Percentiles rank a stretch among this genome's conserved stretches.
These are phyloP conservation scores for Cheilosia scutellata DNA, from an alignment of 2,888 invertebrate genomes.

Conservation along the genomic window DNA sequence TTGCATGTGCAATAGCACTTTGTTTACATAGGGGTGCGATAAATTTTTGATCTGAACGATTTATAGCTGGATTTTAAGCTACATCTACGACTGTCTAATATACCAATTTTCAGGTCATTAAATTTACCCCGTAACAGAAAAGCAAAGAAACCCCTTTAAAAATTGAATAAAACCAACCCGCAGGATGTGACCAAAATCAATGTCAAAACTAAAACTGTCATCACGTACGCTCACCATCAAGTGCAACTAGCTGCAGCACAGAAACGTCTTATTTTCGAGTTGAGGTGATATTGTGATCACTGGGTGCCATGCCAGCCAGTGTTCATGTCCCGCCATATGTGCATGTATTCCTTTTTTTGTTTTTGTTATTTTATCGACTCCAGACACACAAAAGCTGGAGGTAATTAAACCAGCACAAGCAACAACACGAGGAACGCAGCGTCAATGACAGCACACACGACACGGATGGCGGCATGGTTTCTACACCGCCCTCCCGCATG, in stretches of 20 bases:
- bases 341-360: neutral
- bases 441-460: slow-evolving; percentile 20
- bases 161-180: neutral
- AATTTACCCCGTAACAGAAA: neutral
- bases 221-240: slow-evolving; percentile 21
- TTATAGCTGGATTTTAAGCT: too few relatives aligned
- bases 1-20: too few relatives aligned
- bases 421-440: slow-evolving; percentile 26
- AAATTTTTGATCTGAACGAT: too few relatives aligned
- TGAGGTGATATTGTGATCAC: neutral
- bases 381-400: slow-evolving; percentile 63
- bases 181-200: slow-evolving; percentile 57
- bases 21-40: too few relatives aligned
- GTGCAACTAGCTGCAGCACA: slow-evolving; percentile 18
- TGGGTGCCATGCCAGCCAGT: neutral
- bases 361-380: slow-evolving; percentile 18
- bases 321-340: slow-evolving; percentile 4
- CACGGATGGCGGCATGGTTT: slow-evolving; percentile 1
- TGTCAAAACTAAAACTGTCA: slow-evolving; percentile 57
- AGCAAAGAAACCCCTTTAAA: too few relatives aligned
- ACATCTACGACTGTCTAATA: too few relatives aligned
- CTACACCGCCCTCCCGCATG: too few relatives aligned
- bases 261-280: slow-evolving; percentile 8
- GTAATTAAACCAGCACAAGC: slow-evolving; percentile 62
- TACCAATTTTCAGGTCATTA: too few relatives aligned